These are phyloP conservation scores for Eulithis prunata DNA, from an alignment of 2,888 invertebrate genomes.

Conservation along the genomic window DNA sequence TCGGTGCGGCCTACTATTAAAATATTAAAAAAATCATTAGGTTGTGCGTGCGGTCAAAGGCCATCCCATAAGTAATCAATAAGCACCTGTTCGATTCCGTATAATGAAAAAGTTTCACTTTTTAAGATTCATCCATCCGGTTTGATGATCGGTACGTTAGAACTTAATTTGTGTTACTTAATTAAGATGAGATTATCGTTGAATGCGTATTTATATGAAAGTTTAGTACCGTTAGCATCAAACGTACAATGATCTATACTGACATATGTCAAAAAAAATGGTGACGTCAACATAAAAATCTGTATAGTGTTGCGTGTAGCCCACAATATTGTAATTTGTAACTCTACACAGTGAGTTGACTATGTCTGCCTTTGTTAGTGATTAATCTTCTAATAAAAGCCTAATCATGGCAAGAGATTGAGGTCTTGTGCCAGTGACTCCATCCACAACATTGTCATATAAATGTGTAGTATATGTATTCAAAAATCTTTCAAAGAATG, in stretches of 20 bases:
- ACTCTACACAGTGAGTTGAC: background rate
- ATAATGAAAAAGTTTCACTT: conserved; percentile 36
- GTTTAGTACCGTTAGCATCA: too few species aligned
- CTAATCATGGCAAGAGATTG: conserved; percentile 33
- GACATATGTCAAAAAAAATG: too few species aligned
- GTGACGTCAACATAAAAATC: too few species aligned
- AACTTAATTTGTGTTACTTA: conserved; percentile 9
- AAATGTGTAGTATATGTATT: conserved; percentile 23
- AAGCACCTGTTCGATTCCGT: conserved; percentile 22
- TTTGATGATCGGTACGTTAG: conserved; percentile 14
- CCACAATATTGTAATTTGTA: too few species aligned
- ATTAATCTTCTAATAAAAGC: conserved; percentile 25
- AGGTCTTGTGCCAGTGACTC: conserved; percentile 35
- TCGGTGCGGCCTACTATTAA: conserved; percentile 28
- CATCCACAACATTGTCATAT: conserved; percentile 33
- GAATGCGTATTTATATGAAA: background rate
- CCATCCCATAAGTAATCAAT: conserved; percentile 31
- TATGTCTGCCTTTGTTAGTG: conserved; percentile 1
- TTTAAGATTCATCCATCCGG: conserved; percentile 26
- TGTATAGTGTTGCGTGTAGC: too few species aligned
- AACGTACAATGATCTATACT: too few species aligned
- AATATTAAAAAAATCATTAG: conserved; percentile 29
- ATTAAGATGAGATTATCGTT: background rate
- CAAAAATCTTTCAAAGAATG: conserved; percentile 31
- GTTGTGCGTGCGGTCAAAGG: conserved; percentile 34